These are phyloP conservation scores for Progne subis DNA, from an alignment of 2,113 vertebrate species.

Conservation along the genomic window DNA sequence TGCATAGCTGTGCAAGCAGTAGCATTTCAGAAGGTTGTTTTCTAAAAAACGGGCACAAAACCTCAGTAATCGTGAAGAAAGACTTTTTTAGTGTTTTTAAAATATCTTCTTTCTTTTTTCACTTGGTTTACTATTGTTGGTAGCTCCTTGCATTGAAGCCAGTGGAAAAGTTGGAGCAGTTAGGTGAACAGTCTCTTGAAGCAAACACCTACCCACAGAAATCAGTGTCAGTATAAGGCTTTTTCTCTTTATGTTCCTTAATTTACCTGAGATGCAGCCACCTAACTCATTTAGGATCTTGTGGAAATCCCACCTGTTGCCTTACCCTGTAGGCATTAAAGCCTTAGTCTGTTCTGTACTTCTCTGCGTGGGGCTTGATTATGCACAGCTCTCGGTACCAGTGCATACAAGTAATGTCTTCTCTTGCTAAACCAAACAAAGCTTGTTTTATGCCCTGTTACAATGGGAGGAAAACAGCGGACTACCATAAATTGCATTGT, in stretches of 20 bases:
- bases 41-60: background rate
- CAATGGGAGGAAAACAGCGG: slow-evolving; percentile 36
- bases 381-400: background rate
- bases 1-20: background rate
- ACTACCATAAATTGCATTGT: background rate
- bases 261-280: background rate
- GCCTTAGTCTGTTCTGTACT: background rate
- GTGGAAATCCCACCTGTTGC: background rate
- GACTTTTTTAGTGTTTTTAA: background rate
- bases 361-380: background rate
- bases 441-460: background rate
- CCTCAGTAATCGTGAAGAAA: background rate
- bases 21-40: background rate
- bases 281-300: background rate
- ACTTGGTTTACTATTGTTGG: background rate
- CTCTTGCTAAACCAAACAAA: slow-evolving; percentile 11
- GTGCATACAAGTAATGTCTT: background rate
- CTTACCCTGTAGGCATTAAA: background rate
- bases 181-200: rapidly evolving
- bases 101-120: background rate
- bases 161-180: background rate
- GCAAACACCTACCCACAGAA: background rate
- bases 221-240: background rate
- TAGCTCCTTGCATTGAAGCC: background rate
- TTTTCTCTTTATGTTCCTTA: background rate